Conservation (phyloP, 2,113 vertebrate species). For the Casuarius casuarius region DNA sequence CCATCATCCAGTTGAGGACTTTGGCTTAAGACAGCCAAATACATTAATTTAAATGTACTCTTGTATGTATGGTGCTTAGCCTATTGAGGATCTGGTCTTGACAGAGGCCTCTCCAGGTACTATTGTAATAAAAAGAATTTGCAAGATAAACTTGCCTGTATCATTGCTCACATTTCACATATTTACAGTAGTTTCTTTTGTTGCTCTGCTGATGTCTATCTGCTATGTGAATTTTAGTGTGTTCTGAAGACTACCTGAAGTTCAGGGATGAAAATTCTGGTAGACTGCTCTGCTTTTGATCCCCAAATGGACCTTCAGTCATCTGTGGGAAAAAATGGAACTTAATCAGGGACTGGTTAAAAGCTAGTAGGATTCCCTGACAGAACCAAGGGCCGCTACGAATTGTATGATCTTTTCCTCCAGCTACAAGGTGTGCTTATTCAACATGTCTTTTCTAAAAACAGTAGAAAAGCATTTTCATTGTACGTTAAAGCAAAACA, state of each 20-base stretch:
- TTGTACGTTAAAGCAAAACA: background rate
- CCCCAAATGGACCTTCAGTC: background rate
- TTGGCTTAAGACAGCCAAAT: background rate
- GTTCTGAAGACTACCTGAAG: background rate
- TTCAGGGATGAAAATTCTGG: background rate
- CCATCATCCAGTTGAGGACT: background rate
- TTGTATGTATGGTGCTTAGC: background rate
- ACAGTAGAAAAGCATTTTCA: background rate
- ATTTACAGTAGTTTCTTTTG: background rate
- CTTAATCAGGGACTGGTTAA: background rate
- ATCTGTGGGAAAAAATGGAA: background rate
- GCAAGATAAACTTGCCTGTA: rapidly evolving
- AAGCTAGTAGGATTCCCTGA: background rate
- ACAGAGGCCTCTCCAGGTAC: background rate
- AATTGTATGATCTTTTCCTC: background rate
- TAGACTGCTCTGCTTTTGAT: background rate
- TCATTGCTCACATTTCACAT: background rate
- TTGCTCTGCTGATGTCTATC: background rate
- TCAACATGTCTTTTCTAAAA: background rate
- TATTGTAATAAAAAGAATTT: background rate
- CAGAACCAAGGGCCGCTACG: background rate
- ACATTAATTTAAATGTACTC: background rate
- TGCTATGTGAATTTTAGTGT: background rate
- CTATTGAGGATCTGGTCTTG: background rate
- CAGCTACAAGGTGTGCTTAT: background rate